Evolutionary conservation across 2,797 vertebrate species (phyloP), one percentile per base, ranked within the genome.

Genomic region (Hippocampus kuda): DNA sequence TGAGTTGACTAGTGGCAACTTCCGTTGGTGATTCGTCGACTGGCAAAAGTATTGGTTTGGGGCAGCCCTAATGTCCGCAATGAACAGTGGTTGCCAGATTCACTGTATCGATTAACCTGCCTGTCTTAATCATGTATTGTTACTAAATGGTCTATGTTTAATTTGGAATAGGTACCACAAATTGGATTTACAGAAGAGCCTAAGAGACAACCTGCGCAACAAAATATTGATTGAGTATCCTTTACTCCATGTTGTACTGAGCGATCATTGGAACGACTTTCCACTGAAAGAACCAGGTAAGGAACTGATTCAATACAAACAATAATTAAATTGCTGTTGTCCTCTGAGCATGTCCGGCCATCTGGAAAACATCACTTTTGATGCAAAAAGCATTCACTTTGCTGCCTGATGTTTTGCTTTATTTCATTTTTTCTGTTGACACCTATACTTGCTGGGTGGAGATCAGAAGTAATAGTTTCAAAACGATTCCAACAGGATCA

Each of bases 181-280:
- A 81, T 83, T 98, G 87, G 93, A 96, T 79, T 64, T 90, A 67
- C 71, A 75, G 72, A 94, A 91, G 84, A 95, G 84, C 79, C 90
- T 98, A n/a, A 80, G 85, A 66, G 93, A 96, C 69, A 98, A 94
- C 85, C 85, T 99, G 86, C 92, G 84, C 87, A 91, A 91, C 82
- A 98, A 96, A 88, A 89, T 90, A 1, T 79, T 99, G 72, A 90
- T 98, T 67, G 96, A 98, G 65, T 98, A 94, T 75, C 97, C 97
- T n/a, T 91, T 92, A 0, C 82, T 99, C 70, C 90, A 93, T 60
- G 88, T 98, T 69, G 89, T 94, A 1, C 88, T 97, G 76, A 85
- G 83, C 85, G 90, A 87, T 13, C 26, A 90, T 46, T 91, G 89
- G 81, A 87, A 82, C 38, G 86, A 92, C 70, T 93, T 93, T 86